phyloP scores from a whole-genome alignment of 2,113 vertebrate genomes.

The Nothoprocta pentlandii region DNA sequence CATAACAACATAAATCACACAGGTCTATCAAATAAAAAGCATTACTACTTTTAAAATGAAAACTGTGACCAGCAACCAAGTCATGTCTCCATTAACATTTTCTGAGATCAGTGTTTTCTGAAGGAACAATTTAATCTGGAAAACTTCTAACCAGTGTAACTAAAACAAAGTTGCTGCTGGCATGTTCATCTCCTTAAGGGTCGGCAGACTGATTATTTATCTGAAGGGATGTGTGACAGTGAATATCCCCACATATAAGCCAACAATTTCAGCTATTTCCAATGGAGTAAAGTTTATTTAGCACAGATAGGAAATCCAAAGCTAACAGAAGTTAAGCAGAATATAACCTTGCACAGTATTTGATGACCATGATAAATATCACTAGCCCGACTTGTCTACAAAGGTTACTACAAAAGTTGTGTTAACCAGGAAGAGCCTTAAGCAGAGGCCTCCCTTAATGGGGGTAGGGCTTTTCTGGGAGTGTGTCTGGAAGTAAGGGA shows the following conservation, averaged over 20 bases:
- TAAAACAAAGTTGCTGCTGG: background rate
- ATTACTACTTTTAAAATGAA: background rate
- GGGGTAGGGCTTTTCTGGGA: background rate
- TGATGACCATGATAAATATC: background rate
- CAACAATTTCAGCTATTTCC: constrained; percentile 6
- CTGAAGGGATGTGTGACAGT: background rate
- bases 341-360: background rate
- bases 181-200: background rate
- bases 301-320: background rate
- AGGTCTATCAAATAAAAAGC: background rate
- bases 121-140: background rate
- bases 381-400: background rate
- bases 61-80: background rate
- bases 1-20: background rate
- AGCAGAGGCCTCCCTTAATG: accelerated
- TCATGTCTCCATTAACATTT: background rate
- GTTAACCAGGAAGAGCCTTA: background rate
- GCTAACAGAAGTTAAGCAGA: background rate
- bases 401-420: background rate
- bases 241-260: background rate
- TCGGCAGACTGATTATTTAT: background rate
- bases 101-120: background rate
- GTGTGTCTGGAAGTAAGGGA: background rate
- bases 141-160: background rate
- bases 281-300: background rate